Conservation (phyloP, 2,113 vertebrate genomes). For the Antechinus flavipes region DNA sequence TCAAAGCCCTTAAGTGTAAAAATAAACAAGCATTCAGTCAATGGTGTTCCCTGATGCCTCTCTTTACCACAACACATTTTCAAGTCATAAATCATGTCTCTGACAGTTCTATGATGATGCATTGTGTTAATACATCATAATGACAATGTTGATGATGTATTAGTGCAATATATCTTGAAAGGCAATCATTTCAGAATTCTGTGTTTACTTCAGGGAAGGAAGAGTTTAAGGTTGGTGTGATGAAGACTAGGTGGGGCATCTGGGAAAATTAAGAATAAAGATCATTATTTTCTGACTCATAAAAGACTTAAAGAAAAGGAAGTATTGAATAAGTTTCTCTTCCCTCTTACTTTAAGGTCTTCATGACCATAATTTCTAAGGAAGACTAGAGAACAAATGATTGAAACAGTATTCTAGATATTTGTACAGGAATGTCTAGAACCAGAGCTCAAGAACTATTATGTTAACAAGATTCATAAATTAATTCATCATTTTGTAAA, state of each 20-base stretch:
- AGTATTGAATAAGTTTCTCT: neutral
- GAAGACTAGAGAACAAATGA: neutral
- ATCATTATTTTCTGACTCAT: slow-evolving; percentile 64
- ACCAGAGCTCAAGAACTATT: neutral
- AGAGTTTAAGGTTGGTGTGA: slow-evolving; percentile 61
- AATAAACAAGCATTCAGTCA: slow-evolving; percentile 83
- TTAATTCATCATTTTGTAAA: neutral
- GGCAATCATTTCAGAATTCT: slow-evolving; percentile 78
- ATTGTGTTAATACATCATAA: slow-evolving; percentile 85
- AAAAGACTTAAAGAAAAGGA: slow-evolving; percentile 37
- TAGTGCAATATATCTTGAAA: slow-evolving; percentile 81
- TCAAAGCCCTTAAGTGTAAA: slow-evolving; percentile 83
- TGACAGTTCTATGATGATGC: slow-evolving; percentile 84
- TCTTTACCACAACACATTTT: slow-evolving; percentile 74
- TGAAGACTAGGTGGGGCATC: slow-evolving; percentile 41
- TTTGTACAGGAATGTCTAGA: neutral
- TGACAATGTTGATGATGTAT: slow-evolving; percentile 83
- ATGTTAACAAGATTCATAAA: neutral
- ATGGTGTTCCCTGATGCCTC: slow-evolving; percentile 69
- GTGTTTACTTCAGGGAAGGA: slow-evolving; percentile 73
- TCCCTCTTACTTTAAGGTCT: neutral
- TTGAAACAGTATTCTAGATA: too few relatives aligned
- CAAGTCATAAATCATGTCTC: slow-evolving; percentile 81
- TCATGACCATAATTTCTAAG: neutral
- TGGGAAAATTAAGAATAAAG: slow-evolving; percentile 54